Percentiles rank a stretch among this genome's conserved stretches.
These are phyloP conservation scores for Napeogenes inachia DNA, from an alignment of 2,888 invertebrate species.

Conservation along the genomic window DNA sequence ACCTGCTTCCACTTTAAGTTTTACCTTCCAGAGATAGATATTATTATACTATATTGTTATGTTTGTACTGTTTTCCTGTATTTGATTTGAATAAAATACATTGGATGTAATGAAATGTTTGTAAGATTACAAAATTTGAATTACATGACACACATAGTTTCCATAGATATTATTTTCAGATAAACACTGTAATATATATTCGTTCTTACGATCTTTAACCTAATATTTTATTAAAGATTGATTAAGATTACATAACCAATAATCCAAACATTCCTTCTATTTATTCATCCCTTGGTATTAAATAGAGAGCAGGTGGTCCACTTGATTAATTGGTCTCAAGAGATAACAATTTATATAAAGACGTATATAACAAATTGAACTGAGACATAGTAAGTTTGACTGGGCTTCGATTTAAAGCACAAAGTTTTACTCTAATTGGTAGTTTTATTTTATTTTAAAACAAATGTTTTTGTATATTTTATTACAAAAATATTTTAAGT, in stretches of 20 bases:
- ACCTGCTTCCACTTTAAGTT: conserved; percentile 35
- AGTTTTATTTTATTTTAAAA: not conserved
- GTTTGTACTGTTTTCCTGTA: not conserved
- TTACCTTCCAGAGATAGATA: conserved; percentile 22
- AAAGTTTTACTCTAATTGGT: not conserved
- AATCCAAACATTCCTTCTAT: conserved; percentile 4
- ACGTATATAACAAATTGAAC: conserved; percentile 17
- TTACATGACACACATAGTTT: no score
- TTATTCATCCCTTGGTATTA: conserved; percentile 40
- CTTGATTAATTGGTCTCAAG: conserved; percentile 63
- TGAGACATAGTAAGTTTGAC: conserved; percentile 16
- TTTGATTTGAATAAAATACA: not conserved
- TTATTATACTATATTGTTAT: not conserved
- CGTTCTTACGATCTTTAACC: not conserved
- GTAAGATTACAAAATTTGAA: no score
- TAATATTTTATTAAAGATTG: no score
- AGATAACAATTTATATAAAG: conserved; percentile 33
- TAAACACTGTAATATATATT: no score
- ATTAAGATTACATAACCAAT: not conserved
- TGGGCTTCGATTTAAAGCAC: conserved; percentile 19
- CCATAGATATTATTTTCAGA: not conserved
- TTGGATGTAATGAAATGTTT: not conserved
- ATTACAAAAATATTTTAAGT: no score
- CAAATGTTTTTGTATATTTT: no score
- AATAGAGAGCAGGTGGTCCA: conserved; percentile 60